Evolutionary conservation across 1,140 invertebrate genomes (phyloP).

Genomic region (Caenorhabditis brenneri): DNA sequence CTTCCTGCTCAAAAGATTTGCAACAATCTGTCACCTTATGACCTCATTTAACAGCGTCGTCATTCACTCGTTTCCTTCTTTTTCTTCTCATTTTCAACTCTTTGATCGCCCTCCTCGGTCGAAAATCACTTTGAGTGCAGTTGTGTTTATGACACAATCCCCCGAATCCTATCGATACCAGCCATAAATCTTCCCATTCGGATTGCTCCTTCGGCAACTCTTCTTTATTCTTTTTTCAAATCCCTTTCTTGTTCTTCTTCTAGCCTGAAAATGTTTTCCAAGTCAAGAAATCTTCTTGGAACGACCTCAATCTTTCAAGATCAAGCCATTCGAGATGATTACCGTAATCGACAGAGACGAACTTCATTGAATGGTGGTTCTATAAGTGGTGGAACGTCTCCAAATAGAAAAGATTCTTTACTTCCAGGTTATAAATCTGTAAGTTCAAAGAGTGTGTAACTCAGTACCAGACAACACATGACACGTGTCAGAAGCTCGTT

Average conservation of each 20-base stretch:
- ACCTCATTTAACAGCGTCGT: slow-evolving; percentile 27
- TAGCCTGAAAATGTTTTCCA: slow-evolving; percentile 43
- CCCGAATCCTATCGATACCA: background rate
- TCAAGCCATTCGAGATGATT: background rate
- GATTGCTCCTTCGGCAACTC: background rate
- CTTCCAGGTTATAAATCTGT: background rate
- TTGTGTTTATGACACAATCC: slow-evolving; percentile 10
- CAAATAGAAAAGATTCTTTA: background rate
- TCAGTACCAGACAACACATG: background rate
- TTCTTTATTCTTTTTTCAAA: background rate
- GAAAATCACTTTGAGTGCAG: slow-evolving; percentile 30
- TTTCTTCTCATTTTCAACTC: background rate
- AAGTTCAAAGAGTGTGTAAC: background rate
- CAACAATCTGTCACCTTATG: slow-evolving; percentile 1
- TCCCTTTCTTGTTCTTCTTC: background rate
- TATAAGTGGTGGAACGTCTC: background rate
- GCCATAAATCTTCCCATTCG: slow-evolving; percentile 26
- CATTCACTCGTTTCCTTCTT: slow-evolving; percentile 1
- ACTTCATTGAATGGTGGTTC: slow-evolving; percentile 1
- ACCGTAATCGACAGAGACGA: background rate
- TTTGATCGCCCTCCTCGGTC: background rate
- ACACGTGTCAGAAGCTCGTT: background rate
- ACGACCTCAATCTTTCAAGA: slow-evolving; percentile 36
- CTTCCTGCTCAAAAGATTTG: background rate
- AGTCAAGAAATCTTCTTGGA: slow-evolving; percentile 34